A percentile compares a stretch with the other conserved stretches of the same genome.
phyloP scores from a whole-genome alignment of 2,888 invertebrate genomes.

The Monochamus alternatus region DNA sequence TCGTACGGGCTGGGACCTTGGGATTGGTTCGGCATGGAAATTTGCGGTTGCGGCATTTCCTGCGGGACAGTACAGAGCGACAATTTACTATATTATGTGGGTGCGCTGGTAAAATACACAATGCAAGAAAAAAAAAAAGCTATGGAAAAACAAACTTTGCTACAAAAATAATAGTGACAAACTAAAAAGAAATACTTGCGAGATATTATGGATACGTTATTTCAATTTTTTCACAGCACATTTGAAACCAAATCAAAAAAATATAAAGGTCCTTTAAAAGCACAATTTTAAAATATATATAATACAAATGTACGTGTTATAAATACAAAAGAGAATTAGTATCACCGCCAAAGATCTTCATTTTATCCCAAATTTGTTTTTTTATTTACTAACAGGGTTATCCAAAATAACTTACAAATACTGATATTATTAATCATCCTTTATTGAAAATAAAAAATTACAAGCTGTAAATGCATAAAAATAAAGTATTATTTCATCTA shows the following conservation, averaged over 20 bases:
- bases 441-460: constrained; percentile 53
- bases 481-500: constrained; percentile 41
- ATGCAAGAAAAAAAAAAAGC: constrained; percentile 30
- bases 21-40: constrained; percentile 75
- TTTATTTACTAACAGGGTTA: neutral
- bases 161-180: neutral
- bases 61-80: constrained; percentile 66
- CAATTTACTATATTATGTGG: constrained; percentile 65
- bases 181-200: neutral
- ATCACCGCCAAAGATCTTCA: no score
- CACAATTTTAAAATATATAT: no score
- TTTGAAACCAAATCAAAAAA: no score
- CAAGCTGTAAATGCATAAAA: constrained; percentile 54
- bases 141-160: neutral
- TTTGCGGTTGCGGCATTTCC: constrained; percentile 71
- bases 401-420: constrained; percentile 18
- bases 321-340: no score
- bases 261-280: no score
- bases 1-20: constrained; percentile 61
- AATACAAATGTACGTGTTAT: no score
- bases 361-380: no score
- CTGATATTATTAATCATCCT: constrained; percentile 26
- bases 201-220: neutral
- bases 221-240: neutral
- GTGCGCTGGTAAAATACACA: constrained; percentile 37